Conservation (phyloP, 2,888 invertebrate species). For the Papilio demoleus region DNA sequence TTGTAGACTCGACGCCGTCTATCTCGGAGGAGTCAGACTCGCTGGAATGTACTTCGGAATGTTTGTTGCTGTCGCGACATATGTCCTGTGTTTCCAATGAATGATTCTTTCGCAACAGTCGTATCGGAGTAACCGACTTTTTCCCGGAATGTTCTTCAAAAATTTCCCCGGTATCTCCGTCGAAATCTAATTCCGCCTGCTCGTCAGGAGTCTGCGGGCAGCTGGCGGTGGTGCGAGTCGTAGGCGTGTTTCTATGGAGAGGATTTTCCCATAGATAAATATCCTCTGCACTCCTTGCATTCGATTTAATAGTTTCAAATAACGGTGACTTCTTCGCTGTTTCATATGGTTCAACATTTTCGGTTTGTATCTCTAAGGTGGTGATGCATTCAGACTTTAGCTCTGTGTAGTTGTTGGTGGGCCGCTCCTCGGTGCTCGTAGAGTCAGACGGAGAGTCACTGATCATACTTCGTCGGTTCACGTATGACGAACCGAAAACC, state of each 20-base stretch:
- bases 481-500: conserved; percentile 86
- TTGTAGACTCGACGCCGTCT: conserved; percentile 53
- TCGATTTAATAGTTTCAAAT: conserved; percentile 68
- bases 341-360: conserved; percentile 57
- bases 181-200: conserved; percentile 88
- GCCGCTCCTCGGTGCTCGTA: conserved; percentile 72
- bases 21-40: conserved; percentile 76
- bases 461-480: conserved; percentile 68
- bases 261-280: conserved; percentile 93
- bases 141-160: conserved; percentile 86
- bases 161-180: conserved; percentile 83
- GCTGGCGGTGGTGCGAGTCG: conserved; percentile 72
- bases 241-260: conserved; percentile 82
- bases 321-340: conserved; percentile 66
- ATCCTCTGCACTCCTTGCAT: conserved; percentile 84
- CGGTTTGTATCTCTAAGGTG: conserved; percentile 55
- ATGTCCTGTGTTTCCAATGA: conserved; percentile 66
- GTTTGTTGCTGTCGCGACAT: conserved; percentile 52
- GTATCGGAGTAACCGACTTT: conserved; percentile 88
- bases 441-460: conserved; percentile 77
- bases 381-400: conserved; percentile 56
- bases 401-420: conserved; percentile 57
- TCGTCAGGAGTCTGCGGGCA: conserved; percentile 88
- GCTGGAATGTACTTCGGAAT: conserved; percentile 65
- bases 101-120: conserved; percentile 79